phyloP scores from a whole-genome alignment of 1,140 invertebrate species.

The Popillia japonica region DNA sequence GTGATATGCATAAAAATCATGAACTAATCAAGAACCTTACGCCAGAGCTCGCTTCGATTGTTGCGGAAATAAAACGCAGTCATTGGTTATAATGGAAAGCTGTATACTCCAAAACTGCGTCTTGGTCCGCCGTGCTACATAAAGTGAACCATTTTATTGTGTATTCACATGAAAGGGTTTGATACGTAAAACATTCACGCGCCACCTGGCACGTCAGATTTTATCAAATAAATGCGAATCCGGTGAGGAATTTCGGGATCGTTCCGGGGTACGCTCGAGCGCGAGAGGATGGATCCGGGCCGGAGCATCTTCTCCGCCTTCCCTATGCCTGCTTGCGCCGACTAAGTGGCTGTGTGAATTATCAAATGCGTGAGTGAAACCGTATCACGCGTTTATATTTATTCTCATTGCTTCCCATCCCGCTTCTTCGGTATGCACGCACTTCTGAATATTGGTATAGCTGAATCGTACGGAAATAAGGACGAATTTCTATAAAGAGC shows the following conservation, averaged over 20 bases:
- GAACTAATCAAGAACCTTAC: too few relatives aligned
- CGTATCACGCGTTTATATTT: slow-evolving; percentile 6
- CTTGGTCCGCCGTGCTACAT: not conserved
- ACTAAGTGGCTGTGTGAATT: slow-evolving; percentile 30
- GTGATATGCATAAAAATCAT: too few relatives aligned
- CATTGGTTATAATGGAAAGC: too few relatives aligned
- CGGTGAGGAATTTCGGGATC: slow-evolving; percentile 21
- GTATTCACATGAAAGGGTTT: slow-evolving; percentile 29
- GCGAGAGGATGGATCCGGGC: not conserved
- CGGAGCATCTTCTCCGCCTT: slow-evolving; percentile 13
- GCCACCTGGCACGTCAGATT: slow-evolving; percentile 32
- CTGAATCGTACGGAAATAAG: not conserved
- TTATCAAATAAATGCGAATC: slow-evolving; percentile 33
- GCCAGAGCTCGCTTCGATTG: too few relatives aligned
- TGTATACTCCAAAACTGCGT: too few relatives aligned
- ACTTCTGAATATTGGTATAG: too few relatives aligned
- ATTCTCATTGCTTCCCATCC: not conserved
- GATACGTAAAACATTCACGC: slow-evolving; percentile 32
- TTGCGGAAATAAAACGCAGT: too few relatives aligned
- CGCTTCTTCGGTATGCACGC: too few relatives aligned
- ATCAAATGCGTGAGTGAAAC: slow-evolving; percentile 29
- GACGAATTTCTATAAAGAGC: not conserved
- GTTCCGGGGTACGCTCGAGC: slow-evolving; percentile 19
- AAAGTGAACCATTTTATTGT: slow-evolving; percentile 30
- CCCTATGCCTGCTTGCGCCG: not conserved